Evolutionary conservation across 2,113 vertebrate species (phyloP).

Genomic region (Rhinichthys klamathensis): DNA sequence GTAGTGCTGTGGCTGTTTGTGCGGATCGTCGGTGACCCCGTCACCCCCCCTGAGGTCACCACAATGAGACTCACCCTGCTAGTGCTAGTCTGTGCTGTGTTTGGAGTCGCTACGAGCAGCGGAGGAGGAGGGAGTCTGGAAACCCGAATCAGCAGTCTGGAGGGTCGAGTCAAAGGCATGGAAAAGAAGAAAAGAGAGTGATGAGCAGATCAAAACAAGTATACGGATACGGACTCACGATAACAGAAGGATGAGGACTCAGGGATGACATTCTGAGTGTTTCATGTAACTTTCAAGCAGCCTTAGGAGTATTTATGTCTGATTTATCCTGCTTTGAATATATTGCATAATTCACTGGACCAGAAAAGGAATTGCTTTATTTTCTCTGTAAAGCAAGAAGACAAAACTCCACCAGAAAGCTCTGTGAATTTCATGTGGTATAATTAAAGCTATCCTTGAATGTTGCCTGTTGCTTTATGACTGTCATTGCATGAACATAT

Average conservation of each 20-base stretch:
- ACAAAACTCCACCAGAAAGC: neutral
- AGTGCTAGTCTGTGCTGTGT: conserved; percentile 67
- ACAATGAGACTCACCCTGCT: conserved; percentile 68
- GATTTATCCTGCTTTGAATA: neutral
- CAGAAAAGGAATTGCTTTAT: too few relatives aligned
- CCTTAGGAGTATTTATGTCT: neutral
- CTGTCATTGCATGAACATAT: neutral
- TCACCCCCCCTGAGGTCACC: conserved; percentile 61
- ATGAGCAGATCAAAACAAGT: neutral
- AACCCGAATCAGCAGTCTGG: conserved; percentile 66
- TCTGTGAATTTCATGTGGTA: neutral
- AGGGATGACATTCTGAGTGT: neutral
- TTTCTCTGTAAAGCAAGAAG: neutral
- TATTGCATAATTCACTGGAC: neutral
- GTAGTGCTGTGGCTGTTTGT: conserved; percentile 71
- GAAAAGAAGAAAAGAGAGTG: conserved; percentile 68
- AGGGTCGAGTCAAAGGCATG: conserved; percentile 68
- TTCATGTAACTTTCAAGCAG: neutral
- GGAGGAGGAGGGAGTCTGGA: conserved; percentile 59
- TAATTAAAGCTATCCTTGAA: neutral
- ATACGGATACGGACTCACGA: neutral
- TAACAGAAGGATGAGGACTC: neutral
- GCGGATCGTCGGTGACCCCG: conserved; percentile 71
- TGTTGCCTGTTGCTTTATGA: neutral
- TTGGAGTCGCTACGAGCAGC: conserved; percentile 62